Base-by-base conservation (phyloP, 1,140 invertebrate genomes). In the Lordiphosa clarofinis region DNA sequence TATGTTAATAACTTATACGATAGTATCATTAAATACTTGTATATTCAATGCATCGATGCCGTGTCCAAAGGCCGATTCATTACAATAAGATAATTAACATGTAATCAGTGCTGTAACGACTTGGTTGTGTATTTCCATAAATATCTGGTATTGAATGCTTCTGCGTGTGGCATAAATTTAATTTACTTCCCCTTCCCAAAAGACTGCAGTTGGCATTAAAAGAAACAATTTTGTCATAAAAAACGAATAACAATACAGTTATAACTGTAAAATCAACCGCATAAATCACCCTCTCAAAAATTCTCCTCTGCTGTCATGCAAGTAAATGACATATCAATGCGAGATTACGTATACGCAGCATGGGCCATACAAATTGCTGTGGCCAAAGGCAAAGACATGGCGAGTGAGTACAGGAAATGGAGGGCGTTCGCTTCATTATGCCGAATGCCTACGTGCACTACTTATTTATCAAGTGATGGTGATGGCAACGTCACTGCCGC, bases 381-480 rank as follows among this genome's bases (percentile, higher is more conserved):
- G 28, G 57, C 39, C 28, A 11, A 44, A 47, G 35, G 53, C 37
- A 54, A 46, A 15, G 8, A 11, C 36, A 19, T 3, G 19, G 19
- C 11, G 2, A 8, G 7, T 28, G 9, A 42, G 15, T 31, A 4
- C 39, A 15, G 48, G 53, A 37, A 38, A 50, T 8, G 39, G 11
- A 21, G 11, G 8, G 28, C 15, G 56, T 57, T 57, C 67, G 62
- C 72, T 81, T 82, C 67, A 81, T 81, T 81, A 81, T 81, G 58
- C 76, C 71, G 67, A 81, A 81, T 75, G 72, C 76, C 76, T 82
- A 82, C 75, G 75, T 82, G 75, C 75, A 81, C 75, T 81, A 81
- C 75, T 82, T 81, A 81, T 81, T 81, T 81, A 81, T 76, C 72
- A 75, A 81, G 75, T 68, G 76, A 82, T 81, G 75, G 75, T 68